These are phyloP conservation scores for Tryphoninae sp. DNA, from an alignment of 2,888 invertebrate genomes.

Conservation along the genomic window DNA sequence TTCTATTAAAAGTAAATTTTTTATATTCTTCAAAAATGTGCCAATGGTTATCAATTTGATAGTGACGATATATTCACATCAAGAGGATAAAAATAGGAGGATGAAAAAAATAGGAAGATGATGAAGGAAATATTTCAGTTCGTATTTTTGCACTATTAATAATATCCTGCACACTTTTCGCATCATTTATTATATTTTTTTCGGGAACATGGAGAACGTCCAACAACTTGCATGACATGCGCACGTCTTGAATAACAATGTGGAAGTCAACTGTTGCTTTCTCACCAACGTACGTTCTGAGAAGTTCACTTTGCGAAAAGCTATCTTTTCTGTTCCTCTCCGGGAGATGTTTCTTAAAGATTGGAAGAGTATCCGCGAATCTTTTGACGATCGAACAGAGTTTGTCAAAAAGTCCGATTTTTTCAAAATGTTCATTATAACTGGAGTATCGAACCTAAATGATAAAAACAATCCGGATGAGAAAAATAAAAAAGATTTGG, in stretches of 20 bases:
- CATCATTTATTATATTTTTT: background rate
- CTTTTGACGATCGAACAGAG: conserved; percentile 26
- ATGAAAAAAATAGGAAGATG: too few relatives aligned
- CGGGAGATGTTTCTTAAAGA: background rate
- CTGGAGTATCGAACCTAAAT: conserved; percentile 41
- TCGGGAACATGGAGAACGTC: background rate
- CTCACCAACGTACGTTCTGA: background rate
- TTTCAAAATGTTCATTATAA: conserved; percentile 21
- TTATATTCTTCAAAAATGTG: too few relatives aligned
- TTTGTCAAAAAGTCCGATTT: conserved; percentile 24
- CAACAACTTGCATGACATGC: background rate
- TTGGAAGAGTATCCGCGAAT: conserved; percentile 29
- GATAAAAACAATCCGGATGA: background rate
- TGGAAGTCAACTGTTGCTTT: background rate
- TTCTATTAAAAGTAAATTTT: too few relatives aligned
- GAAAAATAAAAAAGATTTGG: background rate
- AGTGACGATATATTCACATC: too few relatives aligned
- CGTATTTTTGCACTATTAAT: background rate
- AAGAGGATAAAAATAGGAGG: too few relatives aligned
- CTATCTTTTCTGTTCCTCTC: background rate
- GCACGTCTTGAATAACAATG: background rate
- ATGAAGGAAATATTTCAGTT: background rate
- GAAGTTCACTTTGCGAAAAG: background rate
- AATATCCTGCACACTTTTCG: background rate
- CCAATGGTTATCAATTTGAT: too few relatives aligned